Evolutionary conservation across 2,888 invertebrate species (phyloP).

Genomic region (Amiota minor): DNA sequence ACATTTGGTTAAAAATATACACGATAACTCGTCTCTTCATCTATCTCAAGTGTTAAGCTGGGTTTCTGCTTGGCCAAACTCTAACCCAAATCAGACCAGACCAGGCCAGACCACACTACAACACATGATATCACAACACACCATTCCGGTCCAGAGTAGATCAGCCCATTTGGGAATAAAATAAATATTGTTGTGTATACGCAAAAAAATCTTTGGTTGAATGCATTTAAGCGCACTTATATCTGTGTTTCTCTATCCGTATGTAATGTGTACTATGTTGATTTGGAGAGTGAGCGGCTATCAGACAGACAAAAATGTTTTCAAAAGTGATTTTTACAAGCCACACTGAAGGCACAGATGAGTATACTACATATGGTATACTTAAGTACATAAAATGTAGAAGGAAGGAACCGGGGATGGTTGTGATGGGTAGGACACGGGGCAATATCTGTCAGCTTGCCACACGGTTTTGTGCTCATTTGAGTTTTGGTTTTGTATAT

Average conservation of each 20-base stretch:
- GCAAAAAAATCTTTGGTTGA: constrained; percentile 63
- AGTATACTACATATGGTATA: too few species aligned
- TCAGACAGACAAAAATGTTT: constrained; percentile 41
- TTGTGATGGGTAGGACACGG: not conserved
- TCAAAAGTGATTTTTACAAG: constrained; percentile 60
- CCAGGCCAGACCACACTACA: not conserved
- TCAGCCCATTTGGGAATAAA: constrained; percentile 47
- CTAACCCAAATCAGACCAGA: not conserved
- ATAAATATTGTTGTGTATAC: constrained; percentile 38
- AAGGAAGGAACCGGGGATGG: not conserved
- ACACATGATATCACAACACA: not conserved
- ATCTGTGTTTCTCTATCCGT: constrained; percentile 31
- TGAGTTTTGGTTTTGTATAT: not conserved
- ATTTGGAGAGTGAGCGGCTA: constrained; percentile 21
- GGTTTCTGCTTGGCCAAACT: not conserved
- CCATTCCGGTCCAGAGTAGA: not conserved
- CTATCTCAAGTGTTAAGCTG: too few species aligned
- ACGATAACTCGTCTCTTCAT: not conserved
- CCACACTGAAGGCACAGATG: constrained; percentile 32
- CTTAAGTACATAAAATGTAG: constrained; percentile 15
- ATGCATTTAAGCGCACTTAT: constrained; percentile 47
- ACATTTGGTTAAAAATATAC: constrained; percentile 11
- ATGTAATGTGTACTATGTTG: not conserved
- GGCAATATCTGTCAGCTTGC: not conserved
- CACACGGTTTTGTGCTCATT: too few species aligned